phyloP scores from a whole-genome alignment of 2,797 vertebrate genomes.

The Clarias platycephalus region DNA sequence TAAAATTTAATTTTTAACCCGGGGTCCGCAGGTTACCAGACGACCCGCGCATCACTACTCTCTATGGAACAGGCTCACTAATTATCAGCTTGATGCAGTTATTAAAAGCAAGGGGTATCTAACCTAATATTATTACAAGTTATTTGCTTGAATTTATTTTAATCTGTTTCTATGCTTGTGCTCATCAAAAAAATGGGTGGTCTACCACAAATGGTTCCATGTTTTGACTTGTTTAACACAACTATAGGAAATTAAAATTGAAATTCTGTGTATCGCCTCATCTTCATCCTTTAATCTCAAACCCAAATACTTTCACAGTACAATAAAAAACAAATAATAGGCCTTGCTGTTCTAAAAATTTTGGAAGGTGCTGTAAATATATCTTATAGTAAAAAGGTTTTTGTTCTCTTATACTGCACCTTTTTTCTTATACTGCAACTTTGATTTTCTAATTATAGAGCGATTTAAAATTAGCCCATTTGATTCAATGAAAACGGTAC shows the following conservation, averaged over 20 bases:
- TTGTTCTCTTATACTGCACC: neutral
- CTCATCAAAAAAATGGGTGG: neutral
- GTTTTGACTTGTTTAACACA: neutral
- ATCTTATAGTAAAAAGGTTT: neutral
- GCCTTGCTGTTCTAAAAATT: neutral
- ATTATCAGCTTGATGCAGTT: neutral
- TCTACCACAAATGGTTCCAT: neutral
- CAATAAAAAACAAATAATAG: neutral
- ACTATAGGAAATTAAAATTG: neutral
- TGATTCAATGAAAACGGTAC: neutral
- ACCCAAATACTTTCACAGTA: neutral
- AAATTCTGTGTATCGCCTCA: neutral
- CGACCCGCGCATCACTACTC: no score
- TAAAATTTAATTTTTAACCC: no score
- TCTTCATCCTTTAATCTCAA: neutral
- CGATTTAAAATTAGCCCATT: neutral
- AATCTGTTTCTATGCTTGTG: neutral
- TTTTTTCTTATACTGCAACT: neutral
- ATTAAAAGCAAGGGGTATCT: neutral
- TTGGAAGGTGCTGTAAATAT: neutral
- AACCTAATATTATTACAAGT: neutral
- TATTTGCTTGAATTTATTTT: neutral
- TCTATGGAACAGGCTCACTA: neutral
- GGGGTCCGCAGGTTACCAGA: no score
- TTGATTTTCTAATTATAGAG: neutral